Evolutionary conservation across 2,113 vertebrate species (phyloP).

Genomic region (Gavia stellata): DNA sequence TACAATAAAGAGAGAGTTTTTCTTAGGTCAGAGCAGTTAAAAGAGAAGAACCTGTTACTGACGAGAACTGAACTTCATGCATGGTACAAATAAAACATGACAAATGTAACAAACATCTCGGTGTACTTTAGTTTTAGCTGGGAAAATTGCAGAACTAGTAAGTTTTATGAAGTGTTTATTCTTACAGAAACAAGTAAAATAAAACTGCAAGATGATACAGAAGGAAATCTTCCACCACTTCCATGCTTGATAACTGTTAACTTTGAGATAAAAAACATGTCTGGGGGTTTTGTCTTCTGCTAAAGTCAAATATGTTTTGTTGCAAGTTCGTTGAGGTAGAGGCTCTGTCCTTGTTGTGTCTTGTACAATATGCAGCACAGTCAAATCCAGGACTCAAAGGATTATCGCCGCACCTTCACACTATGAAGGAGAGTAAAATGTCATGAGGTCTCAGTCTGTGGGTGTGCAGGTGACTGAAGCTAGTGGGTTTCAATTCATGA

Average conservation of each 20-base stretch:
- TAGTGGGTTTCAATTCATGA: not conserved
- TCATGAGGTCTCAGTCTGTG: not conserved
- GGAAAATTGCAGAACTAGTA: not conserved
- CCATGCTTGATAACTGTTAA: not conserved
- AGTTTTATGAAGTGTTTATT: not conserved
- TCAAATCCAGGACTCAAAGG: not conserved
- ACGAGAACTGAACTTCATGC: not conserved
- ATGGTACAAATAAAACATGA: not conserved
- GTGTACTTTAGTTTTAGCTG: not conserved
- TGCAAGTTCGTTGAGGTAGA: not conserved
- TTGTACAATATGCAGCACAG: not conserved
- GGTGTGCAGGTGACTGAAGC: not conserved
- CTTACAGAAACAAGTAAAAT: not conserved
- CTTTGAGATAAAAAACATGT: not conserved
- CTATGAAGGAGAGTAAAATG: not conserved
- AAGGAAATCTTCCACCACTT: not conserved
- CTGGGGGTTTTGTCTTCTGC: not conserved
- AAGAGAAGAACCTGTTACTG: not conserved
- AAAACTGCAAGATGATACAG: not conserved
- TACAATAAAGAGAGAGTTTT: not conserved
- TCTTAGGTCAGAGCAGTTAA: not conserved
- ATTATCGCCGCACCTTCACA: not conserved
- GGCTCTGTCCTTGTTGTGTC: not conserved
- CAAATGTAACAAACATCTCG: not conserved
- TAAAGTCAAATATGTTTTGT: not conserved